Evolutionary conservation across 1,140 invertebrate genomes (phyloP).

Genomic region (Zaprionus tsacasi): DNA sequence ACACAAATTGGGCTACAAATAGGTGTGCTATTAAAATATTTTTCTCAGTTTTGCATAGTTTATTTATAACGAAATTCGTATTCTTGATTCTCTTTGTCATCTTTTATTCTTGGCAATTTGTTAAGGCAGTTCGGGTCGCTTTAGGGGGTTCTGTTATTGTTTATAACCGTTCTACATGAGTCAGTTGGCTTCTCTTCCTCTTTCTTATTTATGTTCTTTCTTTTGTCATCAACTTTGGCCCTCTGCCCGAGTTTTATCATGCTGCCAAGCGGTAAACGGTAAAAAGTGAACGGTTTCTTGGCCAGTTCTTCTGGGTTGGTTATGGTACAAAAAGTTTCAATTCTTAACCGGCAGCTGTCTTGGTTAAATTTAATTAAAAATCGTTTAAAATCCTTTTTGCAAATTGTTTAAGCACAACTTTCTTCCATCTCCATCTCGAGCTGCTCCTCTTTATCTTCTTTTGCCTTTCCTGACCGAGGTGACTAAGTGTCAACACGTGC

Average conservation of each 20-base stretch:
- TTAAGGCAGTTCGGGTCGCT: conserved; percentile 46
- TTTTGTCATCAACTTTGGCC: conserved; percentile 38
- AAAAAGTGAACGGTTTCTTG: conserved; percentile 51
- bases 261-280: conserved; percentile 65
- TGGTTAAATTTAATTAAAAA: conserved; percentile 80
- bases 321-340: conserved; percentile 42
- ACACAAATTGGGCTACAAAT: conserved; percentile 24
- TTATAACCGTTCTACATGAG: conserved; percentile 50
- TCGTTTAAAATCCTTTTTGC: conserved; percentile 72
- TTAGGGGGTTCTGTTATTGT: conserved; percentile 20
- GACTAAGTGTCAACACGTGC: conserved; percentile 79
- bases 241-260: conserved; percentile 62
- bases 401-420: conserved; percentile 51
- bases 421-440: conserved; percentile 1
- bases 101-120: conserved; percentile 43
- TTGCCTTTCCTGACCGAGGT: conserved; percentile 39
- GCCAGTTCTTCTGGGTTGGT: conserved; percentile 20
- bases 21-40: conserved; percentile 41
- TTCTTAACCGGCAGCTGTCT: conserved; percentile 58
- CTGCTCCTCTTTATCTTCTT: not conserved
- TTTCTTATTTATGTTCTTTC: conserved; percentile 28
- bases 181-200: conserved; percentile 52
- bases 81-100: conserved; percentile 8
- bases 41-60: conserved; percentile 25
- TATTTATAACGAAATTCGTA: conserved; percentile 41